Evolutionary conservation across 1,140 invertebrate genomes (phyloP).

Genomic region (Augochlora pura): DNA sequence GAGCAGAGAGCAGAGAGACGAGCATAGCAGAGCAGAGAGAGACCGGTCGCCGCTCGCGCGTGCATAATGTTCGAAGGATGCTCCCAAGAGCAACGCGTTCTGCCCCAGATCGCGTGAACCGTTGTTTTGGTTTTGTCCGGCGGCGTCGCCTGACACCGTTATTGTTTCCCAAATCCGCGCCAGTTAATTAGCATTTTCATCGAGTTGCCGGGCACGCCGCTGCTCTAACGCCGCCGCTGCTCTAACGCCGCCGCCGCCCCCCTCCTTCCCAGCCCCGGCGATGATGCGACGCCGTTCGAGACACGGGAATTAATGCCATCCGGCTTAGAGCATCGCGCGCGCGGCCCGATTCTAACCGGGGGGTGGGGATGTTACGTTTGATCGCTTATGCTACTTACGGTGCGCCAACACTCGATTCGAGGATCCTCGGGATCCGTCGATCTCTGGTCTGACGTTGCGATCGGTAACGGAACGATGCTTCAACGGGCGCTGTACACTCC

Average conservation of each 20-base stretch:
- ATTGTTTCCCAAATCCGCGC: constrained; percentile 15
- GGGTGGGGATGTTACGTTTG: background rate
- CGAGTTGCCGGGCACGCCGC: constrained; percentile 15
- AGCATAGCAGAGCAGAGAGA: no score
- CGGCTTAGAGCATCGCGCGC: background rate
- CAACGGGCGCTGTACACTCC: no score
- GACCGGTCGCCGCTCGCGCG: background rate
- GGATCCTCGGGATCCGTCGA: no score
- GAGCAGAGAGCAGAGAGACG: no score
- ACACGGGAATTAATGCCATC: background rate
- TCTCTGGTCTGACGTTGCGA: no score
- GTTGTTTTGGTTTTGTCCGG: constrained; percentile 33
- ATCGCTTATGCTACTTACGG: background rate
- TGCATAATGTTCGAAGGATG: constrained; percentile 34
- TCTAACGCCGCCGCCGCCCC: no score
- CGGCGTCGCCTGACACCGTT: constrained; percentile 10
- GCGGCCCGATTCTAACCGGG: background rate
- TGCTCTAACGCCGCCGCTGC: no score
- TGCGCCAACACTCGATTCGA: no score
- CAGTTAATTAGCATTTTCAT: constrained; percentile 47
- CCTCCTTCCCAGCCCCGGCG: background rate
- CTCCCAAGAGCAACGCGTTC: background rate
- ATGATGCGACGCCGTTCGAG: background rate
- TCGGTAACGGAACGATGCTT: no score
- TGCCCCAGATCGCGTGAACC: background rate